A percentile compares a stretch with the other conserved stretches of the same genome.
Evolutionary conservation across 2,113 vertebrate species (phyloP).

Genomic region (Caranx ignobilis): DNA sequence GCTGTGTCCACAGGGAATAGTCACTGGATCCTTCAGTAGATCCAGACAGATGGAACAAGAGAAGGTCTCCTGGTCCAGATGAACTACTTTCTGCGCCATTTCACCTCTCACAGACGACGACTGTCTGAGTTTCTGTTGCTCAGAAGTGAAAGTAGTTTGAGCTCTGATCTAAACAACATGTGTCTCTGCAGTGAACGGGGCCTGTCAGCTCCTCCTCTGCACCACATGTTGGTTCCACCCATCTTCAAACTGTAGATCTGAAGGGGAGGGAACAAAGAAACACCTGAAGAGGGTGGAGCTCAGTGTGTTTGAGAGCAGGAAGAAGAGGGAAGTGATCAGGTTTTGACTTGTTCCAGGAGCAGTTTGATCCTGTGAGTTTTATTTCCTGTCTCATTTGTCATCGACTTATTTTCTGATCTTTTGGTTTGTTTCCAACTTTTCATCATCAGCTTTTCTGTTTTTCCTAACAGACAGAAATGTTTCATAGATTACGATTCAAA

Average conservation of each 20-base stretch:
- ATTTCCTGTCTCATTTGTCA: no score
- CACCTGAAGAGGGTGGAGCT: background rate
- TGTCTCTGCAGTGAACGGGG: background rate
- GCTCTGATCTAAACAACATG: background rate
- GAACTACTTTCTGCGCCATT: conserved; percentile 4
- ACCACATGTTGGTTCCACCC: background rate
- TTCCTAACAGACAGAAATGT: no score
- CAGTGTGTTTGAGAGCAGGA: background rate
- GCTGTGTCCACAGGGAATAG: conserved; percentile 16
- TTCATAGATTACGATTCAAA: no score
- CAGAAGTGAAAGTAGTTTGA: background rate
- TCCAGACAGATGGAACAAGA: conserved; percentile 30
- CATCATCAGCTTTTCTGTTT: no score
- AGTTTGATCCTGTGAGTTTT: no score
- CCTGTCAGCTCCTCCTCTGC: background rate
- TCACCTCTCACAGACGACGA: background rate
- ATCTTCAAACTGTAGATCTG: background rate
- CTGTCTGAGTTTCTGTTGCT: background rate
- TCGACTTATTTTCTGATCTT: no score
- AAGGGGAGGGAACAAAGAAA: conserved; percentile 12
- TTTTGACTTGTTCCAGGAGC: background rate
- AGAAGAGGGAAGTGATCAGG: background rate
- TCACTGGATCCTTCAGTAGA: conserved; percentile 30
- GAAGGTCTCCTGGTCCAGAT: background rate
- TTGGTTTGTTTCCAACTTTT: no score